Base-by-base conservation (phyloP, 2,888 invertebrate genomes). In the Seladonia tumulorum region DNA sequence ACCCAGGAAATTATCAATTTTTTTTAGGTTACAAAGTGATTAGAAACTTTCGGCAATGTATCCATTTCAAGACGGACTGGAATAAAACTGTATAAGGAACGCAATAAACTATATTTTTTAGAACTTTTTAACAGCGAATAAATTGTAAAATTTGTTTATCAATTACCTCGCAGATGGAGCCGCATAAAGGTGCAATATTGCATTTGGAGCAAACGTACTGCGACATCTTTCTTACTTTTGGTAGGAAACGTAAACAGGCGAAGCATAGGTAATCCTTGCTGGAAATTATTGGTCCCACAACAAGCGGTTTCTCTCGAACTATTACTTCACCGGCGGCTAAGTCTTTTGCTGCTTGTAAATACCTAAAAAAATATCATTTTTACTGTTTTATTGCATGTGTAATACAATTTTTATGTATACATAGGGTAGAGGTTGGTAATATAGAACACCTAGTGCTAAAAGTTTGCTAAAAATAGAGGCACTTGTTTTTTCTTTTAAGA, bases 291-390 rank as follows among this genome's bases (percentile, higher is more conserved):
- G 98, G 98, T 49, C 98, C 98, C 89, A 97, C 96, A n/a, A 96
- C 97, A 90, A 97, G 96, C 2, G 98, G 97, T 22, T 95, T 94
- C 93, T 98, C 98, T 66, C 96, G 96, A 91, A 98, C 96, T 90
- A 98, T 97, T 66, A 97, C 94, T 92, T 98, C 97, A 2, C 98
- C 98, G 14, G 96, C 95, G 82, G 95, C 95, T 87, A 98, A 95
- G 93, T 97, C 95, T 92, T 96, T 96, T 49, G 96, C 96, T 5
- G 98, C 97, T 47, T 97, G 96, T 78, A 97, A 96, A 95, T 97
- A 97, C 83, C 98, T 96, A 53, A 16, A n/a, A 72, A 49, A 42
- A 70, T 18, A 42, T 10, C 0, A 25, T 60, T 60, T 7, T 60
- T 4, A 10, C n/a, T 25, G 10, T n/a, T 57, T 57, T n/a, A 5